phyloP scores from a whole-genome alignment of 2,888 invertebrate genomes.

The Limnephilus lunatus region DNA sequence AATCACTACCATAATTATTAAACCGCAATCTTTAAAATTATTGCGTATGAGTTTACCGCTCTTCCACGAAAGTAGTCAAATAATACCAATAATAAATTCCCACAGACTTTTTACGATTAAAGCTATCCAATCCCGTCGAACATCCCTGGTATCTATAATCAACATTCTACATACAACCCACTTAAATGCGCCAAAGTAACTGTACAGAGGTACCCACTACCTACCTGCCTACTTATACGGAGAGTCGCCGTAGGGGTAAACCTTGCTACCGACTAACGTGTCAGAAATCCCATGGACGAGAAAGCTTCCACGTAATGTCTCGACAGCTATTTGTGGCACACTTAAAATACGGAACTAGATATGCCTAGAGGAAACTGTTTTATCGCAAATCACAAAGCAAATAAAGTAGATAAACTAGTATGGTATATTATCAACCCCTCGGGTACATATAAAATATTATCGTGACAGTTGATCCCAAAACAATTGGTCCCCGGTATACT shows the following conservation, averaged over 20 bases:
- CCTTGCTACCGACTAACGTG: background rate
- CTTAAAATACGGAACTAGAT: background rate
- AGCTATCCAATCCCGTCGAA: background rate
- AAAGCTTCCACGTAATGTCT: conserved; percentile 2
- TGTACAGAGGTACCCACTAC: background rate
- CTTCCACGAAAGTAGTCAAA: background rate
- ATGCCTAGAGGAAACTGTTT: background rate
- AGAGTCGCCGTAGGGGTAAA: background rate
- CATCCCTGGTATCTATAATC: background rate
- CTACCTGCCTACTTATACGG: background rate
- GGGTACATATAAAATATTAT: too few relatives aligned
- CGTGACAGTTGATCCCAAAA: too few relatives aligned
- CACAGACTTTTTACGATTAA: background rate
- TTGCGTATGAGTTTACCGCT: background rate
- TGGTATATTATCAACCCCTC: too few relatives aligned
- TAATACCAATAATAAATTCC: background rate
- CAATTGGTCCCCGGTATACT: too few relatives aligned
- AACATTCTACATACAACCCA: background rate
- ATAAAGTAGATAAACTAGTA: background rate
- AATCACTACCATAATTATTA: too few relatives aligned
- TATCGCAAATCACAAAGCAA: background rate
- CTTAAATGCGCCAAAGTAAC: background rate
- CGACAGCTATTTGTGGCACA: background rate
- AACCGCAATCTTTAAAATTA: background rate
- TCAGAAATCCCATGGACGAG: background rate